These are phyloP conservation scores for Carassius gibelio DNA, from an alignment of 2,113 vertebrate species.

Conservation along the genomic window DNA sequence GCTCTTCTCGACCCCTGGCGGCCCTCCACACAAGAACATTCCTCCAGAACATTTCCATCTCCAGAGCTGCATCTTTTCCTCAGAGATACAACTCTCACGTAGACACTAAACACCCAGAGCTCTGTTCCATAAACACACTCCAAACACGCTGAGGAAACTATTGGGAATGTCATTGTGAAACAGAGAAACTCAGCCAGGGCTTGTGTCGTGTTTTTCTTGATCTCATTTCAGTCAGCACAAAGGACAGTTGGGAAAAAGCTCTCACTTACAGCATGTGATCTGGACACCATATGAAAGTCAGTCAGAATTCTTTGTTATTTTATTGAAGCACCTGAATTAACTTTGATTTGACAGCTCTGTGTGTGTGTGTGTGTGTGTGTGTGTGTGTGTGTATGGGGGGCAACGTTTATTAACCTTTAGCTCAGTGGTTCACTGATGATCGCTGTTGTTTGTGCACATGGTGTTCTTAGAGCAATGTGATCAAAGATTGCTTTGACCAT, in stretches of 20 bases:
- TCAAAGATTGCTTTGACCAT: neutral
- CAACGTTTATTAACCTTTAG: neutral
- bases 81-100: conserved; percentile 21
- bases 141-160: neutral
- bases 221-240: neutral
- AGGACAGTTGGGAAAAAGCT: neutral
- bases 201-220: neutral
- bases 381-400: too few relatives aligned
- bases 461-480: neutral
- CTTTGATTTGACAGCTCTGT: neutral
- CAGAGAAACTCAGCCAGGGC: conserved; percentile 3
- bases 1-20: conserved; percentile 6
- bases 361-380: too few relatives aligned
- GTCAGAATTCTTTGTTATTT: neutral
- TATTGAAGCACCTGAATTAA: neutral
- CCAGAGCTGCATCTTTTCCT: neutral
- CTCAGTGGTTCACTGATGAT: neutral
- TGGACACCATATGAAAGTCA: neutral
- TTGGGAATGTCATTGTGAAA: conserved; percentile 25
- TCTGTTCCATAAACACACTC: conserved; percentile 45
- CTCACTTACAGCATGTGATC: neutral
- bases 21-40: conserved; percentile 51
- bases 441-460: neutral
- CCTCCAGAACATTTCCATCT: conserved; percentile 46
- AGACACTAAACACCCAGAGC: conserved; percentile 13